These are phyloP conservation scores for Ancistrus triradiatus DNA, from an alignment of 2,113 vertebrate species.

Conservation along the genomic window DNA sequence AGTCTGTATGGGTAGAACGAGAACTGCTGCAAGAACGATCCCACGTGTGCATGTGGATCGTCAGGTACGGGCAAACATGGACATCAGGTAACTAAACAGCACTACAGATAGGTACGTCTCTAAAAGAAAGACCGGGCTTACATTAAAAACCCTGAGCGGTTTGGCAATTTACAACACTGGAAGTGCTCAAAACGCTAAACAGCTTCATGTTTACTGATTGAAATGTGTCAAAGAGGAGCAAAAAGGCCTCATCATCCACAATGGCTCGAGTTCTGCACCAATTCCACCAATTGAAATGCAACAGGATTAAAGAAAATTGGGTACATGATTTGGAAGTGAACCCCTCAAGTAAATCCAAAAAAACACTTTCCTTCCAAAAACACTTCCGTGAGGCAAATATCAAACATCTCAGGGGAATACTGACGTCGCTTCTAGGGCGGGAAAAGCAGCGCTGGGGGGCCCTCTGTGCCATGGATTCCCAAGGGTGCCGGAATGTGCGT, in stretches of 20 bases:
- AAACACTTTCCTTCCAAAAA: not conserved
- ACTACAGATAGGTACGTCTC: no score
- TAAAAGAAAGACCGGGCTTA: no score
- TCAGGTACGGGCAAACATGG: no score
- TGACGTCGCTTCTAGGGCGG: not conserved
- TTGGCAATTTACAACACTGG: not conserved
- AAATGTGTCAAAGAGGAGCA: not conserved
- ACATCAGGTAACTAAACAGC: no score
- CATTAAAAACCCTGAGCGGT: not conserved
- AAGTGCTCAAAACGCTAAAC: not conserved
- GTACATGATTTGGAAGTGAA: not conserved
- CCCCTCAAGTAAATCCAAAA: not conserved
- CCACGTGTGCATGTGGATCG: no score
- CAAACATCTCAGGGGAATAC: slow-evolving; percentile 22
- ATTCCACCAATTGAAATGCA: slow-evolving; percentile 24
- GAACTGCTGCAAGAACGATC: no score
- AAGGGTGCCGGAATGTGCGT: slow-evolving; percentile 11
- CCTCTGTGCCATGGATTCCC: not conserved
- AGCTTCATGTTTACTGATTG: not conserved
- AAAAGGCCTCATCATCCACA: not conserved
- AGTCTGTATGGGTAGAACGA: no score
- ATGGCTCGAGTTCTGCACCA: not conserved
- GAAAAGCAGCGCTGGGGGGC: not conserved
- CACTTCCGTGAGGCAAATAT: slow-evolving; percentile 15
- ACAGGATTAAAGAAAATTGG: not conserved